Conservation (phyloP, 2,113 vertebrate genomes). For the Dunckerocampus dactyliophorus region DNA sequence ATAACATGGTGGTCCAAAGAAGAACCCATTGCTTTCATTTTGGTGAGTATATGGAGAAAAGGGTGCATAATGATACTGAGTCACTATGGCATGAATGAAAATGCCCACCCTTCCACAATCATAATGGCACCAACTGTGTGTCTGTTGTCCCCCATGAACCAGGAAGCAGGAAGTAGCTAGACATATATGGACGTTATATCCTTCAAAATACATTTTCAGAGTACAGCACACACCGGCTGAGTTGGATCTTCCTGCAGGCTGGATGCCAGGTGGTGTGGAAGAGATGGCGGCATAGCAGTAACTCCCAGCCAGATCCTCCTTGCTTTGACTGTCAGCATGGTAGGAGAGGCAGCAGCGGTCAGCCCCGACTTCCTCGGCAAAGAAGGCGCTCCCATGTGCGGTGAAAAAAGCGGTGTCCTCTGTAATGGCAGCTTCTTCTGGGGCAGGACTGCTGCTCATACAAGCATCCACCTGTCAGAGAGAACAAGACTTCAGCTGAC, state of each 20-base stretch:
- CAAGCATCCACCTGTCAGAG: constrained; percentile 21
- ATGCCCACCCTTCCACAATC: no score
- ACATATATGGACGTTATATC: no score
- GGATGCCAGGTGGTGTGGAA: constrained; percentile 9
- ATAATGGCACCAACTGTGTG: no score
- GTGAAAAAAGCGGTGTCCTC: constrained; percentile 54
- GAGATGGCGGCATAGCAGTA: constrained; percentile 41
- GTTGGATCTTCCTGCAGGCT: constrained; percentile 13
- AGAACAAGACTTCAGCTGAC: neutral
- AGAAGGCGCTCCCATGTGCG: constrained; percentile 62
- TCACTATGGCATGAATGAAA: no score
- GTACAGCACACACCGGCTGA: constrained; percentile 42
- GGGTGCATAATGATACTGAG: no score
- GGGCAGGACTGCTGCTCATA: constrained; percentile 26
- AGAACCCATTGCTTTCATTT: no score
- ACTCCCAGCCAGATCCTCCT: constrained; percentile 58
- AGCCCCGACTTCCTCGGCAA: constrained; percentile 44
- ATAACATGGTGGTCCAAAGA: no score
- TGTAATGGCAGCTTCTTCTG: constrained; percentile 5
- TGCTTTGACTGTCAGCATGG: constrained; percentile 39
- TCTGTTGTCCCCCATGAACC: no score
- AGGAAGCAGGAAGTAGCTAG: no score
- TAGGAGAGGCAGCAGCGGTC: constrained; percentile 48
- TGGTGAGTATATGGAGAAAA: no score
- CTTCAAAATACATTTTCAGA: no score